phyloP scores from a whole-genome alignment of 2,113 vertebrate species.

The Limnothrissa miodon region DNA sequence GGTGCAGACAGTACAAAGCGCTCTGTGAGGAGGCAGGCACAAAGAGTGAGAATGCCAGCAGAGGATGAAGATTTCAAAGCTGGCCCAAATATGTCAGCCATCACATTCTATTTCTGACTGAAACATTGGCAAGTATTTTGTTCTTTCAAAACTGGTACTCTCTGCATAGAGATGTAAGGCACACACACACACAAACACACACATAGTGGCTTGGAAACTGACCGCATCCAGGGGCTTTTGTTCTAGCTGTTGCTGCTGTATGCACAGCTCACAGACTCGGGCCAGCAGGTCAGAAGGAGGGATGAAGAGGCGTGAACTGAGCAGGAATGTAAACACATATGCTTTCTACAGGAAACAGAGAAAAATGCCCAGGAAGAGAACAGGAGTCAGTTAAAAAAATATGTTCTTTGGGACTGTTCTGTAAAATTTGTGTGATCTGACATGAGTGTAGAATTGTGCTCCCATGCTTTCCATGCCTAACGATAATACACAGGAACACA shows the following conservation, averaged over 20 bases:
- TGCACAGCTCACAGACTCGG: slow-evolving; percentile 84
- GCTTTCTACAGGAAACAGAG: slow-evolving; percentile 74
- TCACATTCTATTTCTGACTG: neutral
- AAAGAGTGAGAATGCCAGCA: neutral
- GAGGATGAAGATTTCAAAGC: neutral
- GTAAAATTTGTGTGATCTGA: neutral
- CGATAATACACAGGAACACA: neutral
- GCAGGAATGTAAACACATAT: slow-evolving; percentile 90
- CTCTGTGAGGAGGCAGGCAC: neutral
- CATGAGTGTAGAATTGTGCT: neutral
- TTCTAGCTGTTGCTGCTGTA: slow-evolving; percentile 87
- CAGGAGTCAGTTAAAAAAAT: slow-evolving; percentile 22
- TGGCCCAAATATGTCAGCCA: neutral
- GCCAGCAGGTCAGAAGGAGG: slow-evolving; percentile 85
- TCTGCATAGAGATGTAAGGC: slow-evolving; percentile 1
- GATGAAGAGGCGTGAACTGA: slow-evolving; percentile 90
- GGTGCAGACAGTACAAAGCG: neutral
- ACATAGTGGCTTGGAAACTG: slow-evolving; percentile 44
- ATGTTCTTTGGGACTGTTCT: neutral
- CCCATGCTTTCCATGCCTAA: neutral
- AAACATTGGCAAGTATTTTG: neutral
- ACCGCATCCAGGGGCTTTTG: slow-evolving; percentile 85
- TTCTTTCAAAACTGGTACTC: neutral
- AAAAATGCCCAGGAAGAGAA: slow-evolving; percentile 4
- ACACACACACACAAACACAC: slow-evolving; percentile 21